phyloP scores from a whole-genome alignment of 2,888 invertebrate genomes.

The Thecophora atra region DNA sequence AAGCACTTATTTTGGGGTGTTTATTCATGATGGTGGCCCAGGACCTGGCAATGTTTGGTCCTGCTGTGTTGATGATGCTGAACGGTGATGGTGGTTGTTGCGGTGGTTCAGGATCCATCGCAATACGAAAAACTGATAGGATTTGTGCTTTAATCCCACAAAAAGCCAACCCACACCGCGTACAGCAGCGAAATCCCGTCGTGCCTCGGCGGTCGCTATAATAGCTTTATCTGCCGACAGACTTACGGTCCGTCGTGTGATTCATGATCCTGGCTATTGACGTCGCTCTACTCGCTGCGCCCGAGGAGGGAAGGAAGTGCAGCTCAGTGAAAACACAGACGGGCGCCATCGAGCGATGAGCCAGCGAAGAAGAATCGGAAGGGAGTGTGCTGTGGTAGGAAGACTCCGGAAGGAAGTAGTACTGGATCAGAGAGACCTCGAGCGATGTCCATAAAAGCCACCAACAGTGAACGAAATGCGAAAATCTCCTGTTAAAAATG shows the following conservation, averaged over 20 bases:
- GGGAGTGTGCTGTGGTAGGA: neutral
- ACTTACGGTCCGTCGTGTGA: constrained; percentile 61
- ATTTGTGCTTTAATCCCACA: constrained; percentile 49
- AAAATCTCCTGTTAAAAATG: too few relatives aligned
- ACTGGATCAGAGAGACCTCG: too few relatives aligned
- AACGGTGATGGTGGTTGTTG: neutral
- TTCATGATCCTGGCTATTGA: constrained; percentile 54
- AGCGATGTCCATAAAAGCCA: neutral
- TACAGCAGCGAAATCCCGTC: constrained; percentile 23
- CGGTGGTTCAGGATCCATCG: constrained; percentile 20
- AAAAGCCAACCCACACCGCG: constrained; percentile 37
- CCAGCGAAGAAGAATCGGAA: neutral
- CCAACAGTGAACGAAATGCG: constrained; percentile 5
- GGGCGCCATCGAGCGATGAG: neutral
- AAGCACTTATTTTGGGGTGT: constrained; percentile 54
- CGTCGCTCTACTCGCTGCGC: constrained; percentile 13
- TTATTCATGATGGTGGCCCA: constrained; percentile 54
- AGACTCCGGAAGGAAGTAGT: neutral
- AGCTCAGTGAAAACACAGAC: neutral
- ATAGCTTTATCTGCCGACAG: constrained; percentile 65
- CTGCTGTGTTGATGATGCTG: constrained; percentile 23
- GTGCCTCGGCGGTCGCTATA: constrained; percentile 50
- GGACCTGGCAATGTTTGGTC: constrained; percentile 39
- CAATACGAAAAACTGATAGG: constrained; percentile 39
- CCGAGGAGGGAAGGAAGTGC: constrained; percentile 27